Percentiles rank a stretch among this genome's conserved stretches.
Conservation (phyloP, 2,113 vertebrate genomes). For the Heteronetta atricapilla region DNA sequence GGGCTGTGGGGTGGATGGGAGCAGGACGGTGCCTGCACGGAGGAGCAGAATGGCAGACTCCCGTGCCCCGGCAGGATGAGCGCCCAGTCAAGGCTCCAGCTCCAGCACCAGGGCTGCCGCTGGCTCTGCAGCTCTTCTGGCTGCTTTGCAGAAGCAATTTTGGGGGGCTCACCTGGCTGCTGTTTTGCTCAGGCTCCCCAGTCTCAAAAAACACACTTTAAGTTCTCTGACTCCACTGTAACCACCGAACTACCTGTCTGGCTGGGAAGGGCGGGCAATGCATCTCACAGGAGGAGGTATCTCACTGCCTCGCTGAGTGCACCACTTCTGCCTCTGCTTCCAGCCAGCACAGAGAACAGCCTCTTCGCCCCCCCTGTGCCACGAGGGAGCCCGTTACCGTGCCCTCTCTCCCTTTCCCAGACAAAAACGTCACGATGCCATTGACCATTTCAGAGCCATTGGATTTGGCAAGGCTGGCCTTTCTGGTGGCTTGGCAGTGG, state of each 20-base stretch:
- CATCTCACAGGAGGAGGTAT: not conserved
- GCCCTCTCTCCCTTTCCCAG: accelerated
- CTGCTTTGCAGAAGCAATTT: accelerated
- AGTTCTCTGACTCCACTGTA: not conserved
- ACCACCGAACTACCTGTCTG: accelerated
- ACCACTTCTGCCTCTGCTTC: not conserved
- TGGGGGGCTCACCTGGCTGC: not conserved
- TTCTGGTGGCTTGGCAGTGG: accelerated
- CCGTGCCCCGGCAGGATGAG: not conserved
- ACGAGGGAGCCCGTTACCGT: not conserved
- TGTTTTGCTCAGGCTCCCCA: not conserved
- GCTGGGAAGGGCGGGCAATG: accelerated
- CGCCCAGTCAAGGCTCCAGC: not conserved
- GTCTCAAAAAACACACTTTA: not conserved
- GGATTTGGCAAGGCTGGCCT: not conserved
- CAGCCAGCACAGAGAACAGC: not conserved
- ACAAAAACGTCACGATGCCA: accelerated
- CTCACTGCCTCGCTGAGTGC: too few species aligned
- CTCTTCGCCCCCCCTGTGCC: not conserved
- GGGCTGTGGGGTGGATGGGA: not conserved
- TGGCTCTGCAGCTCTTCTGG: not conserved
- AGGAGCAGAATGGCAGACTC: not conserved
- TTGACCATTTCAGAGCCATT: accelerated
- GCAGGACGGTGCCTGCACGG: accelerated
- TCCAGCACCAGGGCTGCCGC: not conserved